Base-by-base conservation (phyloP, 2,888 invertebrate species). In the Caenorhabditis imperialis region DNA sequence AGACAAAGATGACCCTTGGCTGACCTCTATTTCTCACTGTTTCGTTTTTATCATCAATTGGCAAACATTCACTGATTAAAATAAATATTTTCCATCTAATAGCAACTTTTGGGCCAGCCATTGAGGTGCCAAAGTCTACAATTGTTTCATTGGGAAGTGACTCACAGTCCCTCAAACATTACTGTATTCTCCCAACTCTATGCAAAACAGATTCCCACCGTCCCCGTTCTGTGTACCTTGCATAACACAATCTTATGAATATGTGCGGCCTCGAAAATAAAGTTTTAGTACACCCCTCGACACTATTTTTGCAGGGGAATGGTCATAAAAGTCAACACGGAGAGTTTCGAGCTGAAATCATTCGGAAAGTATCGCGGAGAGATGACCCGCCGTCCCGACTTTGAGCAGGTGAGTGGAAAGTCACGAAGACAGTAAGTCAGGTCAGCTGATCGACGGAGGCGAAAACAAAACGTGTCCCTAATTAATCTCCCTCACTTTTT, bases 311-410 rank as follows among this genome's bases (percentile, higher is more conserved):
- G 40, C 37, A 27, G 38, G 30, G 38, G 47, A 20, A 67, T 67
- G 67, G 67, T 27, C 67, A 22, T 67, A 57, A 67, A 67, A 67
- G 57, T 67, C 27, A 67, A 67, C 38, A 57, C 55, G n/a, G 65
- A 65, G 35, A 40, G 33, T 22, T 67, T 57, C 12, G 67, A 67
- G 27, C 14, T 67, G 51, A 67, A 67, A 35, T 27, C 67, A 37
- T 57, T 30, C 27, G 67, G 50, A 40, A 65, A 65, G 12, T 48
- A 65, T 57, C 42, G 50, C 30, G 54, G 55, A 10, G 65, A 65
- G 33, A 65, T 65, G 55, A 27, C 22, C 18, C 30, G 40, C 23
- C 30, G 22, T 10, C 40, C 37, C 53, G 62, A 62, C 4, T 44
- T 51, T 3, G 67, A 57, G 51, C 67, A 51, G 57, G 67, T 67